Evolutionary conservation across 2,888 invertebrate genomes (phyloP).

Genomic region (Scrobipalpa costella): DNA sequence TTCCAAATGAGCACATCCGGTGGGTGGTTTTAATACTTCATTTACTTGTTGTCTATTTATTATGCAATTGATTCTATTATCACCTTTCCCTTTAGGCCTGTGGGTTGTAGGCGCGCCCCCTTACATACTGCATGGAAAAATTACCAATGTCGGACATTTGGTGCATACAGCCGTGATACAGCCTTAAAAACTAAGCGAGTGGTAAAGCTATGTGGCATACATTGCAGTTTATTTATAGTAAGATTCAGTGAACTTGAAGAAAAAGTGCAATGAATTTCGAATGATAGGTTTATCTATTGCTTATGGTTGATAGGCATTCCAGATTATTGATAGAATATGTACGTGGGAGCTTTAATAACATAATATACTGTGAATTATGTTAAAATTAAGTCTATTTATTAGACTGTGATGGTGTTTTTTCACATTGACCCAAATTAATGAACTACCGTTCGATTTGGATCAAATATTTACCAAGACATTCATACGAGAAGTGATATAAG

Average conservation of each 20-base stretch:
- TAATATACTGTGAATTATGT: conserved; percentile 14
- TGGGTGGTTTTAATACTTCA: conserved; percentile 14
- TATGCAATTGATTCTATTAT: conserved; percentile 19
- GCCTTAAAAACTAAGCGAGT: neutral
- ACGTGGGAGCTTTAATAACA: conserved; percentile 20
- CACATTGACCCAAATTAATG: conserved; percentile 14
- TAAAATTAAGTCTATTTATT: conserved; percentile 13
- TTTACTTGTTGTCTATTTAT: neutral
- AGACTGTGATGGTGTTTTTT: conserved; percentile 5
- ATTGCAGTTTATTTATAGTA: neutral
- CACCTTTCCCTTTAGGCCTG: conserved; percentile 20
- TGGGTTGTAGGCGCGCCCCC: conserved; percentile 25
- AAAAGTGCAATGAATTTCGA: neutral
- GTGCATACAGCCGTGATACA: neutral
- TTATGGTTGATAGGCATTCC: neutral
- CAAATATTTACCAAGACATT: neutral
- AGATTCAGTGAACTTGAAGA: neutral
- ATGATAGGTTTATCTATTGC: neutral
- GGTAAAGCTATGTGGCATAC: neutral
- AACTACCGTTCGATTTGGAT: conserved; percentile 11
- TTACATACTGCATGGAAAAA: conserved; percentile 11
- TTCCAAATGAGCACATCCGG: conserved; percentile 18
- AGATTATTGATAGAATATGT: conserved; percentile 1
- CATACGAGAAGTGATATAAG: neutral
- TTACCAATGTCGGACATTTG: conserved; percentile 19